Percentiles rank a stretch among this genome's conserved stretches.
phyloP scores from a whole-genome alignment of 2,113 vertebrate species.

The Ophthalmolycus amberensis region DNA sequence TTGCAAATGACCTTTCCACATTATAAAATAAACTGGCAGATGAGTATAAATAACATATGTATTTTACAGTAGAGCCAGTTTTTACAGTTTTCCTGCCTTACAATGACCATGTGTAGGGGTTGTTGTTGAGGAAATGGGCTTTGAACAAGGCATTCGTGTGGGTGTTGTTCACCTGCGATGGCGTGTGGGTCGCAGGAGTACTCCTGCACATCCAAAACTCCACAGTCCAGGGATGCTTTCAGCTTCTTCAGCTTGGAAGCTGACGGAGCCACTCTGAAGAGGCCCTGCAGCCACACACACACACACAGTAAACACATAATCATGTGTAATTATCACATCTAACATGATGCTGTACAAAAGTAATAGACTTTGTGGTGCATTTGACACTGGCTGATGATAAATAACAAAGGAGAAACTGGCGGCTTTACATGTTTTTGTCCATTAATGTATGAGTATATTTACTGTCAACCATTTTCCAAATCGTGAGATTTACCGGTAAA shows the following conservation, averaged over 20 bases:
- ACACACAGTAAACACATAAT: slow-evolving; percentile 53
- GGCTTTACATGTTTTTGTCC: neutral
- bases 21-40: neutral
- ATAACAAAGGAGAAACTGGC: neutral
- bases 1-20: neutral
- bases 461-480: neutral
- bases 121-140: slow-evolving; percentile 64
- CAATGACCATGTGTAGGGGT: slow-evolving; percentile 21
- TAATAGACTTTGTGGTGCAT: neutral
- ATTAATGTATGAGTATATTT: neutral
- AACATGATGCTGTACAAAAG: neutral
- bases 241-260: slow-evolving; percentile 99
- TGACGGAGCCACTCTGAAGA: slow-evolving; percentile 96
- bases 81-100: slow-evolving; percentile 4
- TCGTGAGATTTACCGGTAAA: neutral
- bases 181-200: slow-evolving; percentile 97
- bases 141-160: slow-evolving; percentile 45
- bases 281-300: slow-evolving; percentile 84
- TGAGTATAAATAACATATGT: neutral
- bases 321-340: slow-evolving; percentile 30
- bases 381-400: neutral
- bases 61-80: neutral
- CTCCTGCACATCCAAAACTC: slow-evolving; percentile 96
- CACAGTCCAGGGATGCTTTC: slow-evolving; percentile 97
- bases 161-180: slow-evolving; percentile 90